Base-by-base conservation (phyloP, 2,888 invertebrate species). In the Tribolium freemani region DNA sequence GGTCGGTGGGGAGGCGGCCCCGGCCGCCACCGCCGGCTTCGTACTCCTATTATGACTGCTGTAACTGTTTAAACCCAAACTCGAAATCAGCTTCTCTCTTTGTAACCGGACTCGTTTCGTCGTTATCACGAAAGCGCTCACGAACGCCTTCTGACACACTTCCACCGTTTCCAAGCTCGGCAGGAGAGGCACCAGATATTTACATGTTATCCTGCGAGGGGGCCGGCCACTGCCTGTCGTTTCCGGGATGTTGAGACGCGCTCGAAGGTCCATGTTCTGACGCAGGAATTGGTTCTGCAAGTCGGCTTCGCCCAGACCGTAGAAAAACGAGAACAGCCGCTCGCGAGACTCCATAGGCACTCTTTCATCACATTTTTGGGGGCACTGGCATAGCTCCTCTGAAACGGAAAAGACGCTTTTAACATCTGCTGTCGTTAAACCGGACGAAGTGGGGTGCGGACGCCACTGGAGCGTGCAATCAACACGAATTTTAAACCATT, bases 131-230 rank as follows among this genome's bases (percentile, higher is more conserved):
- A 88, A 89, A 31, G 88, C 87, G 81, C 88, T 88, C 78, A 88
- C 88, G 79, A 89, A 89, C 44, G 89, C 89, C 78, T 88, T 88
- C 78, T 89, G 88, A 78, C 89, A 89, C 38, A 89, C 88, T 78
- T 88, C 88, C 10, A 87, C 85, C 68, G 78, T 84, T 48, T 83
- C 81, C 69, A 76, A 77, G 64, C 78, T 78, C 54, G 83, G 83
- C 75, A 85, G 77, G 11, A 86, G 73, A 13, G 88, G 88, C 73
- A 89, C 86, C 78, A 87, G 84, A 81, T 89, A 89, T 80, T 88
- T 88, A 84, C 88, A 89, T 64, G 88, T 88, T 73, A 88, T 88
- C 73, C 89, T 85, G 38, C 88, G 83, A 16, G 87, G 86, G 30
- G 86, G 84, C 13, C 86, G 79, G 8, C 85, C 86, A 61, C 76